These are phyloP conservation scores for Melanotaenia pygmaea DNA, from an alignment of 2,797 vertebrate genomes.

Conservation along the genomic window DNA sequence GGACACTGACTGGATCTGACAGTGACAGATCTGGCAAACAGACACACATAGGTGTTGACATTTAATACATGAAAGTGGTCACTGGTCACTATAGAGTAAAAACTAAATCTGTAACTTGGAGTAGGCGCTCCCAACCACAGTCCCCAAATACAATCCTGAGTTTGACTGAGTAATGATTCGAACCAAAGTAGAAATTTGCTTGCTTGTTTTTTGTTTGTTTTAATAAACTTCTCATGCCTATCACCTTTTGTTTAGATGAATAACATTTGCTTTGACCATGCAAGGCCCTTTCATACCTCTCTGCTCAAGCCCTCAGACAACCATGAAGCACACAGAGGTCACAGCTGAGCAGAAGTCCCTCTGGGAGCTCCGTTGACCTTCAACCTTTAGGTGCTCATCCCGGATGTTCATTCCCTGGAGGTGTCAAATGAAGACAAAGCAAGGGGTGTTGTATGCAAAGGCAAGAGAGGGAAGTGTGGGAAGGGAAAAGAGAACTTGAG, in stretches of 20 bases:
- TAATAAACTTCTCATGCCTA: neutral
- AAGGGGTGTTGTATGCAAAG: conserved; percentile 66
- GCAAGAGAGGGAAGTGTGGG: conserved; percentile 41
- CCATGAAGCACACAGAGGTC: conserved; percentile 59
- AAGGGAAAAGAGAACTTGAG: conserved; percentile 60
- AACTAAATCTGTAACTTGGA: neutral
- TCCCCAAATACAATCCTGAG: neutral
- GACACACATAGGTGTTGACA: neutral
- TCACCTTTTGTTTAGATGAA: conserved; percentile 31
- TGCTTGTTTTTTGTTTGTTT: neutral
- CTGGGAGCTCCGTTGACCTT: conserved; percentile 60
- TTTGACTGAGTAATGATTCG: neutral
- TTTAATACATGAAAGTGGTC: neutral
- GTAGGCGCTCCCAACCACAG: neutral
- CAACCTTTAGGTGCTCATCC: conserved; percentile 71
- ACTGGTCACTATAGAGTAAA: too few relatives aligned
- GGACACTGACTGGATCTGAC: neutral
- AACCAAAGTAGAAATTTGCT: neutral
- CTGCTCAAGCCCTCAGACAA: conserved; percentile 31
- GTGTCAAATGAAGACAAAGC: conserved; percentile 67
- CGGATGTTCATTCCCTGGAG: conserved; percentile 70
- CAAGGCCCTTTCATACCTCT: conserved; percentile 18
- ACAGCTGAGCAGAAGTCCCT: conserved; percentile 63
- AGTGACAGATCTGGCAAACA: neutral
- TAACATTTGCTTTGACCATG: conserved; percentile 6